phyloP scores from a whole-genome alignment of 2,113 vertebrate species.

The Aplodontia rufa region DNA sequence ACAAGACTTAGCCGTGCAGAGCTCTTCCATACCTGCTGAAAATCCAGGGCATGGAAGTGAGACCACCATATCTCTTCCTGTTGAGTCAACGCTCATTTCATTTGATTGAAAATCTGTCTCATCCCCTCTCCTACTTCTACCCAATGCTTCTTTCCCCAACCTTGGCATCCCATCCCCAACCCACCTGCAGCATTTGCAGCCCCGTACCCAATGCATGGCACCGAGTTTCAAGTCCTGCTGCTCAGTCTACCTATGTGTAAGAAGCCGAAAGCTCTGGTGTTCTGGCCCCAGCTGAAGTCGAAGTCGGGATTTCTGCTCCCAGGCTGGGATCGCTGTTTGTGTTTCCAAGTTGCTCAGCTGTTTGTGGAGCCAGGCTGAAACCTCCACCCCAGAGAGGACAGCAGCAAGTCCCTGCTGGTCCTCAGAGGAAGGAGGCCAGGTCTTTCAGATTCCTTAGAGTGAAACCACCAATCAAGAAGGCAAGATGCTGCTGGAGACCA shows the following conservation, averaged over 20 bases:
- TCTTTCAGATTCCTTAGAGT: not conserved
- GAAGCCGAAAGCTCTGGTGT: not conserved
- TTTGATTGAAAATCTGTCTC: not conserved
- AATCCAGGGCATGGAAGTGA: too few relatives aligned
- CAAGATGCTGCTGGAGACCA: not conserved
- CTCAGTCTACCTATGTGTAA: too few relatives aligned
- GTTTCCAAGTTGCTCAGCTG: not conserved
- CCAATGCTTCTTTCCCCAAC: not conserved
- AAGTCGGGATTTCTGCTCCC: not conserved
- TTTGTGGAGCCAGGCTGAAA: not conserved
- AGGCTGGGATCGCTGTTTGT: not conserved
- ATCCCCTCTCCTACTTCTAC: not conserved
- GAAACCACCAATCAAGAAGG: not conserved
- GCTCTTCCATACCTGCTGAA: not conserved
- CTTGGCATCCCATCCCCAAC: not conserved
- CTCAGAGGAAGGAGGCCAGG: not conserved
- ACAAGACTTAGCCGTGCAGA: not conserved
- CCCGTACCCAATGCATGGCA: too few relatives aligned
- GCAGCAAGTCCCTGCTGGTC: not conserved
- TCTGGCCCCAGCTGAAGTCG: not conserved
- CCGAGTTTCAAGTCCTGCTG: not conserved
- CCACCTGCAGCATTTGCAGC: not conserved
- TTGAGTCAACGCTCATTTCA: not conserved
- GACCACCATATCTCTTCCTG: not conserved
- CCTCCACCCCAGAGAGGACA: not conserved